Percentiles rank a stretch among this genome's conserved stretches.
Evolutionary conservation across 2,888 invertebrate species (phyloP).

Genomic region (Melieria crassipennis): DNA sequence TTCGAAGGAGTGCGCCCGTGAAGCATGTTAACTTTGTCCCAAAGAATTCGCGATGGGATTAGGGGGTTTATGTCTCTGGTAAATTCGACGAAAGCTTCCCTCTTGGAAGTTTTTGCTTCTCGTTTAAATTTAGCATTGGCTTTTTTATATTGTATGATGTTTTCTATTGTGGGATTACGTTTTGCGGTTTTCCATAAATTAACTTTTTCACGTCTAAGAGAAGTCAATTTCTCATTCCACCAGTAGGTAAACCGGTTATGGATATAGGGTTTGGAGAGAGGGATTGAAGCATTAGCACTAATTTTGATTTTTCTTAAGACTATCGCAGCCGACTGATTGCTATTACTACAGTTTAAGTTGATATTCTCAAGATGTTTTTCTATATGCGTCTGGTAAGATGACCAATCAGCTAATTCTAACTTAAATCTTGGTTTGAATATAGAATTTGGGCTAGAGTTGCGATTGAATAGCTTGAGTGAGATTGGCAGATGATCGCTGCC

Average conservation of each 20-base stretch:
- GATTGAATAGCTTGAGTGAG: neutral
- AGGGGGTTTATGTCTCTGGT: slow-evolving; percentile 6
- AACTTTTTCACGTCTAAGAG: neutral
- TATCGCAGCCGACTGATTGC: slow-evolving; percentile 4
- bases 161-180: neutral
- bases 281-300: slow-evolving; percentile 11
- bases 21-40: slow-evolving; percentile 14
- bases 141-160: slow-evolving; percentile 14
- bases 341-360: neutral
- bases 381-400: neutral
- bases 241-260: neutral
- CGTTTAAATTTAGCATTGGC: slow-evolving; percentile 26
- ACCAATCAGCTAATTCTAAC: slow-evolving; percentile 1
- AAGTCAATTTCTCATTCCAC: slow-evolving; percentile 11
- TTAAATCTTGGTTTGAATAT: neutral
- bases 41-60: neutral
- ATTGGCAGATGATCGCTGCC: slow-evolving; percentile 20
- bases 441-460: neutral
- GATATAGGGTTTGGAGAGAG: neutral
- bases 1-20: too few species aligned
- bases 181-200: slow-evolving; percentile 1
- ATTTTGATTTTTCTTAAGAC: neutral
- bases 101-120: slow-evolving; percentile 10
- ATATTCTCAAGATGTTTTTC: neutral
- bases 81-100: slow-evolving; percentile 1